Conservation (phyloP, 2,797 vertebrate species). For the Malacoraja senta region DNA sequence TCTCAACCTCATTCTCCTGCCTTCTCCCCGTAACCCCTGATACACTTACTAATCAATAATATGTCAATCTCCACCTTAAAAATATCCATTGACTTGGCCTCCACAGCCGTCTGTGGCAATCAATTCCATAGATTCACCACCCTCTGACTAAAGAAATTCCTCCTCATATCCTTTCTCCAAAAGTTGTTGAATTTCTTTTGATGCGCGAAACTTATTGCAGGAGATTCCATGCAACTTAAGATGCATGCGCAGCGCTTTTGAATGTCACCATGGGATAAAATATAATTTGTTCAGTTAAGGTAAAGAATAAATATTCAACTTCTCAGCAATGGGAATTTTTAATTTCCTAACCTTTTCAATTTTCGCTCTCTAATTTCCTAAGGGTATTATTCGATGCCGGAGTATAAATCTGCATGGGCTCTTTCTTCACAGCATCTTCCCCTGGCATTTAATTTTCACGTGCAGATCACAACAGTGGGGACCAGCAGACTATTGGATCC, state of each 20-base stretch:
- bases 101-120: too few species aligned
- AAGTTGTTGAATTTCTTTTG: neutral
- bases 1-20: too few species aligned
- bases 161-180: too few species aligned
- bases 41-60: too few species aligned
- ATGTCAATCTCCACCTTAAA: too few species aligned
- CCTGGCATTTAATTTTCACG: neutral
- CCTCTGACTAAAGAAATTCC: too few species aligned
- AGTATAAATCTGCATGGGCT: neutral
- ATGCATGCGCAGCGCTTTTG: neutral
- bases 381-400: neutral
- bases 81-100: too few species aligned
- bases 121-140: too few species aligned
- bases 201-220: neutral
- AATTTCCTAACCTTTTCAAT: neutral
- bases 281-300: neutral
- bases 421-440: neutral
- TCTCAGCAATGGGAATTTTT: neutral
- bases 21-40: too few species aligned
- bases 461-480: neutral
- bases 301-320: neutral
- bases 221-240: neutral
- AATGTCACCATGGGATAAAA: neutral
- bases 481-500: neutral
- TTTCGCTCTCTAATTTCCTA: neutral